Base-by-base conservation (phyloP, 2,797 vertebrate genomes). In the Phaenicophaeus curvirostris region DNA sequence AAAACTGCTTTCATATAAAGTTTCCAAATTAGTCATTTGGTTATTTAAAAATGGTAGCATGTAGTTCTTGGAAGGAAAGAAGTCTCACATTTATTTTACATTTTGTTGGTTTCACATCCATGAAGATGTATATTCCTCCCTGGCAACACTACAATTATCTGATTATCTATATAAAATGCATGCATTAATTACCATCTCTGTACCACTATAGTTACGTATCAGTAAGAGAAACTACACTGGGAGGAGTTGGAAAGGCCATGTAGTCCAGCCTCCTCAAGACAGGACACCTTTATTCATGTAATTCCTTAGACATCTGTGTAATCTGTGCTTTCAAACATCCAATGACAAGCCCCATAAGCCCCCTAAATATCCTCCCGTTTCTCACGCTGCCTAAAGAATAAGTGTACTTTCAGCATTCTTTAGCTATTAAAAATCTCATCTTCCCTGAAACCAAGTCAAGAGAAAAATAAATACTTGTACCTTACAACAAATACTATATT, bases 61-160 rank as follows among this genome's bases (percentile, higher is more conserved):
- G 80, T 87, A 31, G 37, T 88, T 93, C 87, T 90, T 94, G 71
- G 85, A 92, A 85, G 44, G 53, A 84, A 93, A 84, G 28, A 78
- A 71, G 63, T 74, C 59, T 88, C 17, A 27, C 31, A 39, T 58
- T 87, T 85, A 50, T 80, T 78, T 83, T 72, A 83, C 42, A 59
- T 72, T 94, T 76, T 87, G 71, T 79, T 1, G 0, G 63, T 86
- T 76, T 62, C 76, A 28, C 8, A 35, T 77, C 35, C 27, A 3
- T 50, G 39, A 79, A 63, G 68, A 91, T 80, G 90, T 91, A 65
- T 71, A 58, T 72, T 77, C n/a, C 33, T 84, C 30, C 41, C 63
- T 88, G 81, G 83, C 74, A 93, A 79, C 17, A 42, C 31, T 78
- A 44, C 55, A 85, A 73, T 63, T 84, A 76, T 16, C 53, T 73